These are phyloP conservation scores for Tylochromis polylepis DNA, from an alignment of 2,113 vertebrate species.

Conservation along the genomic window DNA sequence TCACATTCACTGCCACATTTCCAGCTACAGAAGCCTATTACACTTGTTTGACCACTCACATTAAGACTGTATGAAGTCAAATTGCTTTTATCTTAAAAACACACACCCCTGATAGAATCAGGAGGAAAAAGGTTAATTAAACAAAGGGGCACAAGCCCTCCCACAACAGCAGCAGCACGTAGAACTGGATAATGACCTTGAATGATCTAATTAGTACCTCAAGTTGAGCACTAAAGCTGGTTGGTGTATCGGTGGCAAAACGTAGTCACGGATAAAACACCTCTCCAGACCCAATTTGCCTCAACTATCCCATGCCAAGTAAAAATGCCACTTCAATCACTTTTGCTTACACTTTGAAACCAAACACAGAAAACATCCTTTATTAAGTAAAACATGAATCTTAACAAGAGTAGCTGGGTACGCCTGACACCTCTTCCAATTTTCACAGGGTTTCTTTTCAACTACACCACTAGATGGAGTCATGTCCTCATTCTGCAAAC, in stretches of 20 bases:
- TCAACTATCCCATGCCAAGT: not conserved
- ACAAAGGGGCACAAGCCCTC: not conserved
- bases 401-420: not conserved
- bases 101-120: not conserved
- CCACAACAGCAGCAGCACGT: not conserved
- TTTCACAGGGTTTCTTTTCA: not conserved
- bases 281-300: not conserved
- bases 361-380: not conserved
- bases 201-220: not conserved
- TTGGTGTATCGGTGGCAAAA: not conserved
- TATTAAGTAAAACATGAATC: not conserved
- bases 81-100: not conserved
- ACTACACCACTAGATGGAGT: slow-evolving; percentile 65
- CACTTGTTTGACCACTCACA: not conserved
- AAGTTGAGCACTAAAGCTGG: not conserved
- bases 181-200: not conserved
- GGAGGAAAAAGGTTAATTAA: not conserved
- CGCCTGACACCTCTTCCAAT: not conserved
- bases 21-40: not conserved
- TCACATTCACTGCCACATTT: not conserved
- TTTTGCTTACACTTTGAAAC: not conserved
- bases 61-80: not conserved
- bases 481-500: not conserved
- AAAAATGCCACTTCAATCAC: not conserved
- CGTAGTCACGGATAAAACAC: not conserved